Conservation (phyloP, 2,888 invertebrate species). For the Andrena minutula region DNA sequence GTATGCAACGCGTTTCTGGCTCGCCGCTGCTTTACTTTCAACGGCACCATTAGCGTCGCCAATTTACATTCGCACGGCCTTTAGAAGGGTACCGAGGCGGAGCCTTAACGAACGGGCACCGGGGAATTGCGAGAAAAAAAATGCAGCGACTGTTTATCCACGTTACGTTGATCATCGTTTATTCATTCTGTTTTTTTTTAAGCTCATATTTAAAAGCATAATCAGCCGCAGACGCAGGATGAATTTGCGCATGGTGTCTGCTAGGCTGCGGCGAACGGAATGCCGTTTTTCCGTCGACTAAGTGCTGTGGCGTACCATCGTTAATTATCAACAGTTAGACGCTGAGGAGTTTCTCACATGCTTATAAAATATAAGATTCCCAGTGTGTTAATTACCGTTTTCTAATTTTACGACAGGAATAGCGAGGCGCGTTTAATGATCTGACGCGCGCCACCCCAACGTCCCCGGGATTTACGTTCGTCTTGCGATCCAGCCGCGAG, state of each 20-base stretch:
- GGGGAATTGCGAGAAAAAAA: slow-evolving; percentile 8
- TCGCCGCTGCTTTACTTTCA: slow-evolving; percentile 16
- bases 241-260: not conserved
- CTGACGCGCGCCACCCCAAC: too few relatives aligned
- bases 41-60: not conserved
- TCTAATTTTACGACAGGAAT: not conserved
- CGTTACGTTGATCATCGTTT: slow-evolving; percentile 18
- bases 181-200: not conserved
- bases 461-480: not conserved
- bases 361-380: too few relatives aligned
- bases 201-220: not conserved
- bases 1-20: not conserved
- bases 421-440: not conserved
- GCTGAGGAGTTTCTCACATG: not conserved
- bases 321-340: not conserved
- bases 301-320: not conserved
- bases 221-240: not conserved
- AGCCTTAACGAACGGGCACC: not conserved
- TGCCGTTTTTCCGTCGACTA: not conserved
- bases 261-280: not conserved
- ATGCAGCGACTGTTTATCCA: not conserved
- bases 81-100: slow-evolving; percentile 10
- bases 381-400: too few relatives aligned
- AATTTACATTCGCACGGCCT: slow-evolving; percentile 21
- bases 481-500: not conserved